These are phyloP conservation scores for Carlito syrichta DNA, from an alignment of 2,113 vertebrate genomes.

Conservation along the genomic window DNA sequence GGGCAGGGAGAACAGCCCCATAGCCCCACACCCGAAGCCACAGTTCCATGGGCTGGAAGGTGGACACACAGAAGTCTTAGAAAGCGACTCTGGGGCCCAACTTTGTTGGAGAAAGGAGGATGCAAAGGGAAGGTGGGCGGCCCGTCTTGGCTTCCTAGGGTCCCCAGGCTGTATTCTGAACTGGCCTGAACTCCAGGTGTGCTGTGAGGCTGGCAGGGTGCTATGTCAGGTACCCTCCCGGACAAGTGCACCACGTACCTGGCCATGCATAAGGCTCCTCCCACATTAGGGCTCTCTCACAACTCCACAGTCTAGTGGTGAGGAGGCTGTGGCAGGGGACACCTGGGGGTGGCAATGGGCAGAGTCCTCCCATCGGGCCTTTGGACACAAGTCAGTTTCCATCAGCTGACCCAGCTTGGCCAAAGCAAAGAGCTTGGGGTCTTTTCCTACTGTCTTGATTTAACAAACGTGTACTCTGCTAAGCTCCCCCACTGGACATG, in stretches of 20 bases:
- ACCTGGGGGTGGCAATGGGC: not conserved
- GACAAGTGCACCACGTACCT: not conserved
- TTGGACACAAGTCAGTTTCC: not conserved
- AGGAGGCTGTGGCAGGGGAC: not conserved
- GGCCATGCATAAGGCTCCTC: too few species aligned
- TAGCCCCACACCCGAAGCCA: not conserved
- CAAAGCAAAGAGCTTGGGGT: not conserved
- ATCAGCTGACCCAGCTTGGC: not conserved
- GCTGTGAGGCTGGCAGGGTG: too few species aligned
- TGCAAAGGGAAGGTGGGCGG: not conserved
- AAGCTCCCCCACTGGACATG: not conserved
- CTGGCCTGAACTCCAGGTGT: too few species aligned
- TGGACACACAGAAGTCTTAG: not conserved
- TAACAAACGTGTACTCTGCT: not conserved
- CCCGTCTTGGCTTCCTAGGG: not conserved
- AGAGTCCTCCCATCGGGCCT: not conserved
- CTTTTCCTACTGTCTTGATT: not conserved
- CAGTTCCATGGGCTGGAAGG: not conserved
- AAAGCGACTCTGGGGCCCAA: not conserved
- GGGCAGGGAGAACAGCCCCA: not conserved
- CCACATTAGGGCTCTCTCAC: not conserved
- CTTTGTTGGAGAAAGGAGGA: not conserved
- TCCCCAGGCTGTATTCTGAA: not conserved
- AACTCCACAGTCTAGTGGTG: not conserved
- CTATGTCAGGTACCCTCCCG: not conserved